Evolutionary conservation across 2,113 vertebrate genomes (phyloP).

Genomic region (Nycticorax nycticorax): DNA sequence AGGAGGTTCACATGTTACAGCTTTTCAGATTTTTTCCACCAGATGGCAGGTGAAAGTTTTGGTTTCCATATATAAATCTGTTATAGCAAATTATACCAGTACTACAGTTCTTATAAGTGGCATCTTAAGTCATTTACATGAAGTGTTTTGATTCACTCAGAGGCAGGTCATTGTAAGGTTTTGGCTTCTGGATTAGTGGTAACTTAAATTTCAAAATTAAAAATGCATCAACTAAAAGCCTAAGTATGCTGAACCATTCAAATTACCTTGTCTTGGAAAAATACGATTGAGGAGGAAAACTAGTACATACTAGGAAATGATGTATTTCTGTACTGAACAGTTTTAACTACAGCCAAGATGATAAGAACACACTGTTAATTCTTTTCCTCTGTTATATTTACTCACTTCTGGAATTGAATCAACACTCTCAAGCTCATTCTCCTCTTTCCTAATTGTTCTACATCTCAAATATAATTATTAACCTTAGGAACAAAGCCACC

Average conservation of each 20-base stretch:
- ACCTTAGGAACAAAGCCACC: neutral
- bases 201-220: neutral
- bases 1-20: neutral
- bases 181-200: neutral
- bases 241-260: neutral
- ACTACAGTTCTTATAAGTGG: neutral
- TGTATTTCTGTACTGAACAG: neutral
- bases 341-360: neutral
- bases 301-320: rapidly evolving
- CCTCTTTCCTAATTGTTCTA: neutral
- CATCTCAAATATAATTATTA: neutral
- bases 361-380: neutral
- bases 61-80: neutral
- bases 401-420: neutral
- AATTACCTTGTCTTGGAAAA: neutral
- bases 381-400: neutral
- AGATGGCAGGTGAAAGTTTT: constrained; percentile 61
- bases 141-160: neutral
- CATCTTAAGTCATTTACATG: neutral
- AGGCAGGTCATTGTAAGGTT: neutral
- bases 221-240: neutral
- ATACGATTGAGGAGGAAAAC: neutral
- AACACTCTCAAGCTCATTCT: neutral
- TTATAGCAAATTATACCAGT: neutral
- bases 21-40: constrained; percentile 28